These are phyloP conservation scores for Hydrocynus forskahlii DNA, from an alignment of 2,797 vertebrate genomes.

Conservation along the genomic window DNA sequence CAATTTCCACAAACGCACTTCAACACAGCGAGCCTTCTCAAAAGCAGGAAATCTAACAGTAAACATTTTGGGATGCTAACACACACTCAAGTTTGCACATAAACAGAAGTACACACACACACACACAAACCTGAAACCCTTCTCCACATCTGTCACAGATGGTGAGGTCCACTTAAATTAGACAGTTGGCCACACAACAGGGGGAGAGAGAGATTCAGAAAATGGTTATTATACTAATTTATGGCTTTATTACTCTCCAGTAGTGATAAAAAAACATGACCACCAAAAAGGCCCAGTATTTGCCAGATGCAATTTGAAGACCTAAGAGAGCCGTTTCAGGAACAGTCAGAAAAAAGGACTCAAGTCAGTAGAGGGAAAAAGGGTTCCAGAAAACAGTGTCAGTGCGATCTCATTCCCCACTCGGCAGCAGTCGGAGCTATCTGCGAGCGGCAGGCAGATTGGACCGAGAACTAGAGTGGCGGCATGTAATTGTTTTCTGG, in stretches of 20 bases:
- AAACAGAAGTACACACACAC: background rate
- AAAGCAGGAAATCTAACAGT: background rate
- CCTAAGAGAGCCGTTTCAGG: conserved; percentile 10
- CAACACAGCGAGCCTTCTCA: background rate
- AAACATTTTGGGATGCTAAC: background rate
- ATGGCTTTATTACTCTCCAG: conserved; percentile 29
- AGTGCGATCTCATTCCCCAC: background rate
- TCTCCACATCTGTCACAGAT: background rate
- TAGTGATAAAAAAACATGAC: conserved; percentile 1
- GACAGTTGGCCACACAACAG: background rate
- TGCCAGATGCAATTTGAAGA: background rate
- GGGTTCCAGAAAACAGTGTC: conserved; percentile 12
- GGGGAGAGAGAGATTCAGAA: conserved; percentile 13
- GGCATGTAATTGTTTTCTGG: conserved; percentile 16
- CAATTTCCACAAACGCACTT: conserved; percentile 4
- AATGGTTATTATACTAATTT: conserved; percentile 41
- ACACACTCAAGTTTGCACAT: background rate
- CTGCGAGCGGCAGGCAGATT: conserved; percentile 6
- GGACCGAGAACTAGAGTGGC: background rate
- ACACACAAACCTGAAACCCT: background rate
- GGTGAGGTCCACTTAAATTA: conserved; percentile 3
- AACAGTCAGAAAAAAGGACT: background rate
- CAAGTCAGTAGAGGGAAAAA: conserved; percentile 9
- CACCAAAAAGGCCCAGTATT: conserved; percentile 13
- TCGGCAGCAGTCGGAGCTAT: background rate